Base-by-base conservation (phyloP, 2,797 vertebrate genomes). In the Gallirallus australis region DNA sequence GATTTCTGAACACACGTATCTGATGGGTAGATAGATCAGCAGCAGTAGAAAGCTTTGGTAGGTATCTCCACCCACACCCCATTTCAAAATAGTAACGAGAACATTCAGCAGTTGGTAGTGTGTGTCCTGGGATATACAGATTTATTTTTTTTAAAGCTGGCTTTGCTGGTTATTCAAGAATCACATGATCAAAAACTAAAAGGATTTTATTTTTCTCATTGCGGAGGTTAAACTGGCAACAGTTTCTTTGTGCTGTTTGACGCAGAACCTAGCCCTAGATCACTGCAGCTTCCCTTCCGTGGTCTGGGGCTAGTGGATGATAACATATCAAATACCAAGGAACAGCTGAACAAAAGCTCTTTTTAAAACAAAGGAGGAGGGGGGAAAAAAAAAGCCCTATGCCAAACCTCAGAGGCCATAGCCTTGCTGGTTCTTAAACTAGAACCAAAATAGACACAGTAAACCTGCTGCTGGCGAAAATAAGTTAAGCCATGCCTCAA, bases 271-370 rank as follows among this genome's bases (percentile, higher is more conserved):
- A 40, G 30, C 52, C 42, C 4, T 6, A 19, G 59, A 86, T 42
- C 56, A 28, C 59, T 0, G 0, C 0, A 1, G 69, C 59, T 65
- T 84, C 39, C 59, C 47, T 78, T 78, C 2, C 0, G 31, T 54
- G 65, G 12, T 78, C 50, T 0, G 0, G 72, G 73, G 50, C 80
- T 88, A 33, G 40, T 69, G 53, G 60, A n/a, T 83, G 59, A 73
- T 86, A 95, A 82, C 12, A 0, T 79, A 59, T 30, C 50, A 73
- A 73, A 71, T 73, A 70, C 5, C 17, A 84, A 48, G 47, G 52
- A 82, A 70, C 70, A 63, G 70, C 20, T 84, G 70, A 96, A 93
- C 68, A 90, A 92, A 96, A 77, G n/a, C 48, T 78, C 47, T 52
- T 83, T 69, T 59, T 39, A 48, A 84, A 90, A 54, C 20, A 83